Conservation (phyloP, 1,140 invertebrate species). For the Ceratitis capitata region DNA sequence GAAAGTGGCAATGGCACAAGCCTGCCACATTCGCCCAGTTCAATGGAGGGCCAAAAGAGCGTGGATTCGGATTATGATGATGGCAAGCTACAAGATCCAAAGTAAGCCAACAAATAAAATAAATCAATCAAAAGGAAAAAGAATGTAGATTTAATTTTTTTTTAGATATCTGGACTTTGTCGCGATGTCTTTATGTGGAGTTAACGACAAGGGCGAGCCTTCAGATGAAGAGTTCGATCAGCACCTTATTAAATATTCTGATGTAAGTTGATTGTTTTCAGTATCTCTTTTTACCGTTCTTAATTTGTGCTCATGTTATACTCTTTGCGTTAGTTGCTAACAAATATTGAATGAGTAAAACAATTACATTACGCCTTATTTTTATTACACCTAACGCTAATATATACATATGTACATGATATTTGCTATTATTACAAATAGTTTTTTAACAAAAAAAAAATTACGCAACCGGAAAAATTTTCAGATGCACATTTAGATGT, state of each 20-base stretch:
- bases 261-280: constrained; percentile 55
- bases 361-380: neutral
- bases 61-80: constrained; percentile 86
- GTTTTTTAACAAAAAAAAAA: neutral
- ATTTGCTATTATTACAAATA: neutral
- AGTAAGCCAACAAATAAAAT: constrained; percentile 66
- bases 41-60: constrained; percentile 78
- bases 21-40: constrained; percentile 91
- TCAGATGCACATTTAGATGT: too few species aligned
- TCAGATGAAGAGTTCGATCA: constrained; percentile 78
- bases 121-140: neutral
- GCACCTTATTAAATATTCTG: constrained; percentile 71
- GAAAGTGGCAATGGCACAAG: constrained; percentile 96
- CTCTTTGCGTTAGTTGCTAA: neutral
- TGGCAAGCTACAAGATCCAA: constrained; percentile 70
- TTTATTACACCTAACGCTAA: neutral
- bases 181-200: constrained; percentile 84
- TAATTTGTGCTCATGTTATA: neutral
- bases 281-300: neutral
- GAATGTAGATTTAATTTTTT: neutral
- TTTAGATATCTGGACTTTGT: constrained; percentile 71
- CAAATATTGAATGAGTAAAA: neutral
- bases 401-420: too few species aligned
- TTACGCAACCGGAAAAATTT: too few species aligned
- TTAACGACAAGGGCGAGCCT: constrained; percentile 71